phyloP scores from a whole-genome alignment of 2,113 vertebrate genomes.

The Paratilapia polleni region DNA sequence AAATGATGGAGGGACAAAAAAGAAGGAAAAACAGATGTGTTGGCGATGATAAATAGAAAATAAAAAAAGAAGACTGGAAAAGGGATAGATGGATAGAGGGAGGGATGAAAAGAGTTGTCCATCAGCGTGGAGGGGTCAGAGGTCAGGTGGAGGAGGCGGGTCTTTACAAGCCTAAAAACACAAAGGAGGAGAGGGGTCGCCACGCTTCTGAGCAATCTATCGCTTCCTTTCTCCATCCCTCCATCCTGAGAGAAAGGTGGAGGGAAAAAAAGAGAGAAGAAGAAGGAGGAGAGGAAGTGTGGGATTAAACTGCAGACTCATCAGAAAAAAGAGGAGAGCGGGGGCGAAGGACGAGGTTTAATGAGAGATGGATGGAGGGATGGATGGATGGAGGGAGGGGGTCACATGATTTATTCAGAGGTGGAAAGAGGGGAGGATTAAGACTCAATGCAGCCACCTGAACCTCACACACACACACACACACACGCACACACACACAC shows the following conservation, averaged over 20 bases:
- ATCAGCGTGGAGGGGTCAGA: slow-evolving; percentile 23
- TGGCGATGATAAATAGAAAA: not conserved
- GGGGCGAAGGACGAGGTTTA: slow-evolving; percentile 54
- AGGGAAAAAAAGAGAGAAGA: not conserved
- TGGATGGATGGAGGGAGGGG: slow-evolving; percentile 53
- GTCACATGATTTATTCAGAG: slow-evolving; percentile 84
- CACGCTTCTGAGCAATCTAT: not conserved
- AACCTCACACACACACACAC: slow-evolving; percentile 77
- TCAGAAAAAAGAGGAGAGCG: not conserved
- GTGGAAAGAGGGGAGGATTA: slow-evolving; percentile 76
- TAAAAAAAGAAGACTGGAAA: not conserved
- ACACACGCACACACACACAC: slow-evolving; percentile 70
- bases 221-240: not conserved
- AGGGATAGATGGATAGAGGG: not conserved
- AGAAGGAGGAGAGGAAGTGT: not conserved
- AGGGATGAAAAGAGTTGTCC: slow-evolving; percentile 25
- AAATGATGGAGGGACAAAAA: not conserved
- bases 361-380: slow-evolving; percentile 81
- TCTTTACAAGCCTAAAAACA: slow-evolving; percentile 56
- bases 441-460: slow-evolving; percentile 91
- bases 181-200: slow-evolving; percentile 12
- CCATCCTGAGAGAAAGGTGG: not conserved
- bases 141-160: slow-evolving; percentile 48
- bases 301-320: slow-evolving; percentile 18
- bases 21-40: not conserved